phyloP scores from a whole-genome alignment of 2,113 vertebrate species.

The Cisticola juncidis region DNA sequence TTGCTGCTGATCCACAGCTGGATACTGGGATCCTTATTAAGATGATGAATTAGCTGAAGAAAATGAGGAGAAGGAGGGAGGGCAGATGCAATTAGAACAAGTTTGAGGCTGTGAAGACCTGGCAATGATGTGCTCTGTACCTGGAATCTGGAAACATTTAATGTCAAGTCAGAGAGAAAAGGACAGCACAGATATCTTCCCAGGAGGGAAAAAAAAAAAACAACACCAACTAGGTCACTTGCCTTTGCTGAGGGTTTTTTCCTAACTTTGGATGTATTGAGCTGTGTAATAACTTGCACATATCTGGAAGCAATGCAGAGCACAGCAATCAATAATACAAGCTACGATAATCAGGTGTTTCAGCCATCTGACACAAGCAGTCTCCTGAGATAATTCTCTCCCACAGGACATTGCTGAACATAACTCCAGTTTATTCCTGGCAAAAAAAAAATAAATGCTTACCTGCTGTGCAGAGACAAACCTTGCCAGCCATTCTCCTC shows the following conservation, averaged over 20 bases:
- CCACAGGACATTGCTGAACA: conserved; percentile 34
- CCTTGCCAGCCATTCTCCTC: not conserved
- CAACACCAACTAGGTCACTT: not conserved
- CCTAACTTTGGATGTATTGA: conserved; percentile 43
- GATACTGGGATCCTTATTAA: not conserved
- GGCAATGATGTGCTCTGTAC: not conserved
- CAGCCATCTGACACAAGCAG: conserved; percentile 47
- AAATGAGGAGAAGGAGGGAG: not conserved
- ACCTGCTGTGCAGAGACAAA: not conserved
- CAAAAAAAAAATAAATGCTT: not conserved
- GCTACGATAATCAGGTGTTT: conserved; percentile 51
- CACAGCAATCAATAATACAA: conserved; percentile 59
- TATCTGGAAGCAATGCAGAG: conserved; percentile 52
- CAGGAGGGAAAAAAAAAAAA: not conserved
- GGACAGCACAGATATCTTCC: not conserved
- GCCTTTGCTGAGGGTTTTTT: not conserved
- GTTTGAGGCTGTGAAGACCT: not conserved
- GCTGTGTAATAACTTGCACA: conserved; percentile 57
- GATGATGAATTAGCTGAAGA: not conserved
- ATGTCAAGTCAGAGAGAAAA: not conserved
- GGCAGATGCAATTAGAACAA: not conserved
- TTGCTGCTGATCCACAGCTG: not conserved
- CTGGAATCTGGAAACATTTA: not conserved
- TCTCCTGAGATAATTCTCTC: conserved; percentile 61
- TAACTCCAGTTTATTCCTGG: conserved; percentile 30